Conservation (phyloP, 1,140 invertebrate genomes). For the Bombus difficillimus region DNA sequence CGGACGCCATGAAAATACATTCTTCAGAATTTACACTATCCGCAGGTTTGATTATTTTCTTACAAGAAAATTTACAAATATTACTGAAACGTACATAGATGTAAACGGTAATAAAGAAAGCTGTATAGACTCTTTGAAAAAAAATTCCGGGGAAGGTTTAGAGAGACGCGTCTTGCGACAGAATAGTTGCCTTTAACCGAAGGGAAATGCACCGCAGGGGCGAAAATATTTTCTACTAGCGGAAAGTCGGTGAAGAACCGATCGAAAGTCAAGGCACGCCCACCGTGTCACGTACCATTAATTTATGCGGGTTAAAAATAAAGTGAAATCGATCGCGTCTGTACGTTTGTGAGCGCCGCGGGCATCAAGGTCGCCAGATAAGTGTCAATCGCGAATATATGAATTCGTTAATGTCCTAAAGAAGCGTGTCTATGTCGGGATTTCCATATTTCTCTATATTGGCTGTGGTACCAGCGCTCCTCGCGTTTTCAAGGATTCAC, state of each 20-base stretch:
- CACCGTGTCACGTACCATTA: conserved; percentile 47
- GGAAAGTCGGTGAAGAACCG: background rate
- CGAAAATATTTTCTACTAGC: background rate
- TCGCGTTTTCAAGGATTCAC: background rate
- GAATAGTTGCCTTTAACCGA: background rate
- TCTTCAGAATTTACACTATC: too few relatives aligned
- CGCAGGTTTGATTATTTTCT: too few relatives aligned
- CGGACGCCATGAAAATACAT: too few relatives aligned
- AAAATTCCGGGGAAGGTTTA: background rate
- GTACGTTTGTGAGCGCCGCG: conserved; percentile 19
- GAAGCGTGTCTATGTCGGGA: conserved; percentile 2
- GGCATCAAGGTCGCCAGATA: conserved; percentile 12
- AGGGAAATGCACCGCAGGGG: background rate
- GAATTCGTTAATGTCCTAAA: conserved; percentile 39
- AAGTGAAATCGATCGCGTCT: conserved; percentile 63
- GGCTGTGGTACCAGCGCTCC: background rate
- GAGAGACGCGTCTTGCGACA: fast-evolving
- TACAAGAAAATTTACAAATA: too few relatives aligned
- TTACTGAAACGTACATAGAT: too few relatives aligned
- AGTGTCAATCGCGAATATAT: conserved; percentile 30
- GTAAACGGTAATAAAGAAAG: too few relatives aligned
- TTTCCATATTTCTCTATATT: conserved; percentile 8
- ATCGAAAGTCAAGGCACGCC: conserved; percentile 34
- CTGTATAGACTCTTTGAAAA: too few relatives aligned
- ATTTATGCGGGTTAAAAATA: conserved; percentile 72